Percentiles rank a stretch among this genome's conserved stretches.
Conservation (phyloP, 2,888 invertebrate genomes). For the Cataglyphis albicans region DNA sequence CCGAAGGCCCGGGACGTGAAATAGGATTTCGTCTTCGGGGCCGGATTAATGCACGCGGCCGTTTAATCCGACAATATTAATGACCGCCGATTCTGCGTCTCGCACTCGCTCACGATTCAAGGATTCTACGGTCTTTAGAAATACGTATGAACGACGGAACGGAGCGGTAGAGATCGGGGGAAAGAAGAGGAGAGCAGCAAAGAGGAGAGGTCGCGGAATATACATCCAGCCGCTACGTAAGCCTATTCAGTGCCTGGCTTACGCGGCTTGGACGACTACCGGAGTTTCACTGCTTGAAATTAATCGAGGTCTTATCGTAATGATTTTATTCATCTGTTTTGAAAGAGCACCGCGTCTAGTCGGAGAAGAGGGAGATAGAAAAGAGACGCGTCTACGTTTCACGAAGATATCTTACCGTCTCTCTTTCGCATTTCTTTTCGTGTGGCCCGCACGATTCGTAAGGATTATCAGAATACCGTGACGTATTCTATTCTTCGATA, state of each 20-base stretch:
- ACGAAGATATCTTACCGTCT: slow-evolving; percentile 7
- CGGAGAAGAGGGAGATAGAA: slow-evolving; percentile 18
- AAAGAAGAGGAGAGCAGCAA: slow-evolving; percentile 54
- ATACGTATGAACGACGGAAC: slow-evolving; percentile 20
- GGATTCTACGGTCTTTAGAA: slow-evolving; percentile 77
- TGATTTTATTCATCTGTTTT: slow-evolving; percentile 82
- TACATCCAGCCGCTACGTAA: slow-evolving; percentile 69
- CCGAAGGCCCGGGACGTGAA: slow-evolving; percentile 78
- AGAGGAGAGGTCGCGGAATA: slow-evolving; percentile 56
- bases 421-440: slow-evolving; percentile 7
- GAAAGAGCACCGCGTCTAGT: slow-evolving; percentile 69
- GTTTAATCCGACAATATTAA: slow-evolving; percentile 86
- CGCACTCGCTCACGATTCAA: slow-evolving; percentile 77
- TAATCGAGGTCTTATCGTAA: slow-evolving; percentile 84
- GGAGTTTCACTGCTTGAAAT: slow-evolving; percentile 82
- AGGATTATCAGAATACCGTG: neutral
- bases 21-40: slow-evolving; percentile 82
- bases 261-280: slow-evolving; percentile 78
- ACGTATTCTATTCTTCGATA: neutral
- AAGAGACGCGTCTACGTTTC: slow-evolving; percentile 8
- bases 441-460: slow-evolving; percentile 4
- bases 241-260: slow-evolving; percentile 82
- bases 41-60: slow-evolving; percentile 82
- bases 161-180: slow-evolving; percentile 27
- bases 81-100: slow-evolving; percentile 81